Evolutionary conservation across 2,113 vertebrate genomes (phyloP), one percentile per base, ranked within the genome.

Genomic region (Lampris incognitus): DNA sequence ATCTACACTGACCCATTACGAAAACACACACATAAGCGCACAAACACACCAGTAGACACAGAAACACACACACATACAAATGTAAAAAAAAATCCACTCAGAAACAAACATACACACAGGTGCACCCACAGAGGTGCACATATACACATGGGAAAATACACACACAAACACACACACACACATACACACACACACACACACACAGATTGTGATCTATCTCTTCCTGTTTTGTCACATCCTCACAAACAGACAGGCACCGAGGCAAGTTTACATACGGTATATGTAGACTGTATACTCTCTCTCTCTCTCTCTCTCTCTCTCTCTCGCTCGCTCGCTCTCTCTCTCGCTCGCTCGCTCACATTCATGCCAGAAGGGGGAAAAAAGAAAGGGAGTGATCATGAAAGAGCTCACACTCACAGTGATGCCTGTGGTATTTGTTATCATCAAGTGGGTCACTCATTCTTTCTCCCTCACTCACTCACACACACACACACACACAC

Each of bases 371-470:
- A 59, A 74, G 68, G 69, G 42, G 62, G 57, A 79, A 38, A 63
- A 76, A 7, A 2, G 41, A 62, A 41, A 5, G 41, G 46, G 60
- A 49, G 5, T 76, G 76, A 85, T 82, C 74, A 81, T 83, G 77
- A 83, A 70, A 55, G 56, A 79, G 73, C 86, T 85, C 80, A 87
- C 85, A 88, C 65, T 50, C 85, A 85, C 72, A 74, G 65, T 40
- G 3, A 73, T 67, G 82, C 83, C 84, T 85, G 68, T 85, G 79
- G 79, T 85, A 89, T 83, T 81, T 79, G 72, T 82, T 82, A 74
- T 86, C 84, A 81, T 89, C 87, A 91, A 91, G 84, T 89, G 88
- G 90, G 87, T 87, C 87, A 65, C 8, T 37, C n/a, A 49, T 36
- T 50, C 62, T 51, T 70, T 50, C 78, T 55, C 69, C 49, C 73